Percentiles rank a stretch among this genome's conserved stretches.
Conservation (phyloP, 2,113 vertebrate species). For the Nematolebias whitei region DNA sequence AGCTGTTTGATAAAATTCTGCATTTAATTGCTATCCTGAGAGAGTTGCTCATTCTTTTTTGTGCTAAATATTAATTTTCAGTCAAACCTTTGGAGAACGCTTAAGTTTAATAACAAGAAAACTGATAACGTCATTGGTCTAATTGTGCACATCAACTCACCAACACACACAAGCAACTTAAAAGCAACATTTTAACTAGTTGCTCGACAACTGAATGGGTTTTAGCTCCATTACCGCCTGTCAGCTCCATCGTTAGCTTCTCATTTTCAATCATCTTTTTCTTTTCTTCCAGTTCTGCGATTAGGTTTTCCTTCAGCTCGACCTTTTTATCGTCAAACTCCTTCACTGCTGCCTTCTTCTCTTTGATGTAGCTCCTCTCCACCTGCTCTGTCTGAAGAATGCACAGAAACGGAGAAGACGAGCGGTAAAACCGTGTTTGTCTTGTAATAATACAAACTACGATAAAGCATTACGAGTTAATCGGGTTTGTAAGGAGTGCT, state of each 20-base stretch:
- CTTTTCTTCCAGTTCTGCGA: slow-evolving; percentile 97
- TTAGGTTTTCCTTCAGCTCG: slow-evolving; percentile 96
- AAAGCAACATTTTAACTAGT: too few species aligned
- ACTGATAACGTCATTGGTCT: too few species aligned
- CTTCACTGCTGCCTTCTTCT: slow-evolving; percentile 97
- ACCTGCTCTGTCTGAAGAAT: slow-evolving; percentile 92
- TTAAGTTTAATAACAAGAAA: too few species aligned
- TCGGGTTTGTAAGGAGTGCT: slow-evolving; percentile 41
- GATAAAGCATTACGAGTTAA: background rate
- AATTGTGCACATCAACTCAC: too few species aligned
- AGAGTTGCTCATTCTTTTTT: too few species aligned
- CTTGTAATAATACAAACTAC: background rate
- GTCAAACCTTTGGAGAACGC: too few species aligned
- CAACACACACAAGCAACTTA: slow-evolving; percentile 2
- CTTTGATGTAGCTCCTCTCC: slow-evolving; percentile 97
- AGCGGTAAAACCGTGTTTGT: background rate
- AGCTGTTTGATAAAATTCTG: too few species aligned
- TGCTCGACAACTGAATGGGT: too few species aligned
- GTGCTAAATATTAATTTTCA: too few species aligned
- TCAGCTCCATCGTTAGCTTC: slow-evolving; percentile 98
- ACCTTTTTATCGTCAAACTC: slow-evolving; percentile 99
- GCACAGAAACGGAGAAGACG: background rate
- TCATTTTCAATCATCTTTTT: slow-evolving; percentile 99
- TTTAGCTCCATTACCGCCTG: slow-evolving; percentile 85
- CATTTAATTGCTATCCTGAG: too few species aligned